A percentile compares a stretch with the other conserved stretches of the same genome.
Evolutionary conservation across 2,888 invertebrate species (phyloP).

Genomic region (Xestia xanthographa): DNA sequence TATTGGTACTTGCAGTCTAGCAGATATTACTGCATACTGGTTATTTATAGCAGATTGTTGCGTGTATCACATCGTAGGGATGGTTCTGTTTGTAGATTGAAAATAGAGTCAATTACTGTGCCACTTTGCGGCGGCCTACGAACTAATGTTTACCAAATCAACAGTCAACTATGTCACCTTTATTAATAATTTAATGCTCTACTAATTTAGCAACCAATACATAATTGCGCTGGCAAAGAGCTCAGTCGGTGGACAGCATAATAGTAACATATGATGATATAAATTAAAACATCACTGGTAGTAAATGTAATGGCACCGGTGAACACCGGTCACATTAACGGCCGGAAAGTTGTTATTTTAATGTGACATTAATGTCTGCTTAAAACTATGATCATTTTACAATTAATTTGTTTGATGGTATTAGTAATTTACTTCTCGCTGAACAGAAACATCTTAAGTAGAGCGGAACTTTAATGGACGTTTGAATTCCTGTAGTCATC

Average conservation of each 20-base stretch:
- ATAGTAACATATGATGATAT: conserved; percentile 56
- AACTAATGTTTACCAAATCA: conserved; percentile 59
- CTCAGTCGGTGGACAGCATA: conserved; percentile 72
- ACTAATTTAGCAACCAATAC: conserved; percentile 65
- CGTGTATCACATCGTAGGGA: conserved; percentile 29
- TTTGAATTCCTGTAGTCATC: conserved; percentile 5
- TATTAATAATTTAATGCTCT: conserved; percentile 67
- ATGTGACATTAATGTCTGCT: conserved; percentile 41
- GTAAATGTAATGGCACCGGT: conserved; percentile 51
- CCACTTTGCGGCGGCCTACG: conserved; percentile 42
- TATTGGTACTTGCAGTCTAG: conserved; percentile 65
- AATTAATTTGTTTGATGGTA: conserved; percentile 34
- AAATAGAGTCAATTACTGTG: conserved; percentile 58
- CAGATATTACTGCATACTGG: conserved; percentile 49
- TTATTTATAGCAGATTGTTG: conserved; percentile 32
- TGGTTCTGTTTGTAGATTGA: conserved; percentile 41
- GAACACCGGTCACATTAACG: conserved; percentile 50
- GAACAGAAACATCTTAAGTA: conserved; percentile 16
- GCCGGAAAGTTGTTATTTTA: conserved; percentile 48
- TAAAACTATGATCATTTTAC: conserved; percentile 38
- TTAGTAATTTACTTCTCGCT: conserved; percentile 35
- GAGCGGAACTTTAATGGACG: conserved; percentile 21
- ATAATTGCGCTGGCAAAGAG: conserved; percentile 77
- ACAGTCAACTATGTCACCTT: conserved; percentile 57
- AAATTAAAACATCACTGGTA: conserved; percentile 67